Conservation (phyloP, 1,140 invertebrate genomes). For the Cryptotermes secundus region DNA sequence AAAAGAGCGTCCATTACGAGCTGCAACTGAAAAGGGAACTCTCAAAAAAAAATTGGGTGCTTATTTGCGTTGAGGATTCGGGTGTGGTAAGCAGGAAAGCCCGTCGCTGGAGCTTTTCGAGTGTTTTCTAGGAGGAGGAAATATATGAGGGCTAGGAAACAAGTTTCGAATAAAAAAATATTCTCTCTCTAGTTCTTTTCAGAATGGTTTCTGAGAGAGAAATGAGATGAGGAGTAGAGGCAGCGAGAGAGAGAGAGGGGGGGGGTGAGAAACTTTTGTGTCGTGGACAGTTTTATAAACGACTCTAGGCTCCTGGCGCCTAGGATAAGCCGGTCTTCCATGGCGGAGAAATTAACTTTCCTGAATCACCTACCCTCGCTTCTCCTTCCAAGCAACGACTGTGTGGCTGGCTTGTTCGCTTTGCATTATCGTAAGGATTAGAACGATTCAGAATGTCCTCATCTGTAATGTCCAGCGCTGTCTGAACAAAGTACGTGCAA, state of each 20-base stretch:
- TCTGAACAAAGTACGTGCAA: not conserved
- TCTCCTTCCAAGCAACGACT: not conserved
- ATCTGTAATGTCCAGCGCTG: not conserved
- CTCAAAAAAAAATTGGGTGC: not conserved
- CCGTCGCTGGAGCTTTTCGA: not conserved
- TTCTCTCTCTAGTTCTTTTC: not conserved
- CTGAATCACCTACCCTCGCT: not conserved
- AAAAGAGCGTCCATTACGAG: not conserved
- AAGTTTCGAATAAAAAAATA: not conserved
- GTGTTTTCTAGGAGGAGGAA: not conserved
- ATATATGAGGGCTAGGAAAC: not conserved
- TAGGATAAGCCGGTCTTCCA: not conserved
- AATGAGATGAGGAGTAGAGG: not conserved
- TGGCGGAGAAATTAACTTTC: not conserved
- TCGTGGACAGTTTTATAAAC: slow-evolving; percentile 7
- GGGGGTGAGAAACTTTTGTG: not conserved
- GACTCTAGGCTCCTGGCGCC: not conserved
- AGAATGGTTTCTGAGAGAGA: not conserved
- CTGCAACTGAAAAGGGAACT: not conserved
- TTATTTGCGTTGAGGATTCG: not conserved
- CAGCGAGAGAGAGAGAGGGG: not conserved
- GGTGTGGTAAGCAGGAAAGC: not conserved
- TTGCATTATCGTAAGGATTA: not conserved
- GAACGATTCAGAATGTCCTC: not conserved
- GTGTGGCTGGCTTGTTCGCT: not conserved